Percentiles rank a stretch among this genome's conserved stretches.
phyloP scores from a whole-genome alignment of 2,888 invertebrate species.

The Odontothrips loti region DNA sequence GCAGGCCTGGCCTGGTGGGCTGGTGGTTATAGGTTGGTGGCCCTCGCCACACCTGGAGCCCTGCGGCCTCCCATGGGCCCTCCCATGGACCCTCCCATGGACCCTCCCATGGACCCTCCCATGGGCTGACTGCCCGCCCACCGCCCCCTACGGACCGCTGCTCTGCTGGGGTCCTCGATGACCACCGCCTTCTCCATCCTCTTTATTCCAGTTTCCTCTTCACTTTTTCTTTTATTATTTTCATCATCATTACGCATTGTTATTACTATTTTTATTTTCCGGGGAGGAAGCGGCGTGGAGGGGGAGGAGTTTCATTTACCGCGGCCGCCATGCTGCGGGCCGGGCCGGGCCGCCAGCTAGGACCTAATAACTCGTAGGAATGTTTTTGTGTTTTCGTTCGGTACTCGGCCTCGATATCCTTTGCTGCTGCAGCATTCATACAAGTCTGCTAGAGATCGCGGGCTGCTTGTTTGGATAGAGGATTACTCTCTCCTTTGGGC shows the following conservation, averaged over 20 bases:
- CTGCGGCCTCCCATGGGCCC: neutral
- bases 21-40: too few relatives aligned
- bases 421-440: too few relatives aligned
- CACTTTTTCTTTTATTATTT: neutral
- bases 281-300: neutral
- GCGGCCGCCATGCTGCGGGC: neutral
- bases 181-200: too few relatives aligned
- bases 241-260: neutral
- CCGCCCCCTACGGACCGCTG: neutral
- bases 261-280: neutral
- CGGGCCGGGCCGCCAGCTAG: neutral
- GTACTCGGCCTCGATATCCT: too few relatives aligned
- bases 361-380: too few relatives aligned
- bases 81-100: neutral
- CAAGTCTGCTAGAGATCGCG: too few relatives aligned
- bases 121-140: neutral
- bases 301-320: conserved; percentile 2
- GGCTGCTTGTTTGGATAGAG: too few relatives aligned
- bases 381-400: too few relatives aligned
- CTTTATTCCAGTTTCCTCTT: too few relatives aligned
- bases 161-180: neutral
- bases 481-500: too few relatives aligned
- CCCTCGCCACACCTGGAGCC: neutral
- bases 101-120: neutral
- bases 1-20: too few relatives aligned